Conservation (phyloP, 2,888 invertebrate genomes). For the Cerceris rybyensis region DNA sequence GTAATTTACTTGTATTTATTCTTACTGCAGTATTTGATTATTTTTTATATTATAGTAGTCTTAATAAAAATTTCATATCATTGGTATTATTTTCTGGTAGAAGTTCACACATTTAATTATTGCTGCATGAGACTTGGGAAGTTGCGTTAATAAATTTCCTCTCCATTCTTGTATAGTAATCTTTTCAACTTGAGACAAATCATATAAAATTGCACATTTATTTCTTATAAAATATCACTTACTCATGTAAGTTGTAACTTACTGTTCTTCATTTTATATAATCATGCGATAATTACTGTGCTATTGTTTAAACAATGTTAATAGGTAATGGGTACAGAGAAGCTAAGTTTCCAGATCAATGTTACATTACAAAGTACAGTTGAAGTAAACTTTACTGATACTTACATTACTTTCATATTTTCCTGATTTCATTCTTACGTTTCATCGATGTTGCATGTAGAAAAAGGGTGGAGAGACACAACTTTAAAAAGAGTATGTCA, state of each 20-base stretch:
- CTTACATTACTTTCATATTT: slow-evolving; percentile 21
- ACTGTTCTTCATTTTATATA: no score
- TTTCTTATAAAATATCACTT: no score
- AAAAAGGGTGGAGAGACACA: slow-evolving; percentile 70
- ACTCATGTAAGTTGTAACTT: no score
- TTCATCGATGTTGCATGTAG: slow-evolving; percentile 50
- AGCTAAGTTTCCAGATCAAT: neutral
- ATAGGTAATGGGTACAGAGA: no score
- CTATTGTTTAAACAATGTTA: no score
- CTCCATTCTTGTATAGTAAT: slow-evolving; percentile 32
- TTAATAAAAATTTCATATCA: slow-evolving; percentile 9
- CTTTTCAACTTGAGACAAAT: no score
- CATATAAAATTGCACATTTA: no score
- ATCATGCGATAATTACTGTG: no score
- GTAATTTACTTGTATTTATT: slow-evolving; percentile 19
- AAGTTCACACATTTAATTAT: slow-evolving; percentile 21
- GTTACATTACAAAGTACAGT: slow-evolving; percentile 14
- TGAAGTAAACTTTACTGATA: slow-evolving; percentile 9
- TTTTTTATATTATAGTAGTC: slow-evolving; percentile 3
- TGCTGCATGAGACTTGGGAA: slow-evolving; percentile 81
- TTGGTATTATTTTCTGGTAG: slow-evolving; percentile 21
- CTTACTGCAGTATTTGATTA: slow-evolving; percentile 8
- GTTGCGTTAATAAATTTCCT: slow-evolving; percentile 81
- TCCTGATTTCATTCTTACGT: slow-evolving; percentile 34
- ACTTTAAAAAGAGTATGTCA: slow-evolving; percentile 38